These are phyloP conservation scores for Eupeodes corollae DNA, from an alignment of 1,140 invertebrate genomes.

Conservation along the genomic window DNA sequence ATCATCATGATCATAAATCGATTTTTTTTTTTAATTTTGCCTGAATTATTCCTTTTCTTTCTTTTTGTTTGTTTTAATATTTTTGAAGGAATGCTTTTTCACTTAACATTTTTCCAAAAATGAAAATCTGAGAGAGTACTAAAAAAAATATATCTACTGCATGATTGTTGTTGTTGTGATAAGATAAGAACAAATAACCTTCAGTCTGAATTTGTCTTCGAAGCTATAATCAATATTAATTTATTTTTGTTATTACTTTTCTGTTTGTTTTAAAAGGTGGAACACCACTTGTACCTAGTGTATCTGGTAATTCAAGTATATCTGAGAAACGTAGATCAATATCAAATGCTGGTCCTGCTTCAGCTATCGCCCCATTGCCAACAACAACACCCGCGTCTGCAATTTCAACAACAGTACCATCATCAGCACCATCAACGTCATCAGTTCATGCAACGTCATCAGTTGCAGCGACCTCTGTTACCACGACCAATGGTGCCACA, in stretches of 20 bases:
- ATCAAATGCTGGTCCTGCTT: slow-evolving; percentile 3
- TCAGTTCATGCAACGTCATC: background rate
- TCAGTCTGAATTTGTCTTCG: too few species aligned
- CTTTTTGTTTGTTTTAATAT: too few species aligned
- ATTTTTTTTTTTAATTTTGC: too few species aligned
- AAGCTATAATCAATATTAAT: too few species aligned
- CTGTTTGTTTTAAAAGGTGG: slow-evolving; percentile 39
- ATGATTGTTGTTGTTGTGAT: too few species aligned
- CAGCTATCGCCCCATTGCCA: slow-evolving; percentile 11
- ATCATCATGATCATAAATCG: too few species aligned
- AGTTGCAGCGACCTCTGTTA: slow-evolving; percentile 20
- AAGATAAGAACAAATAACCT: too few species aligned
- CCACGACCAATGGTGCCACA: slow-evolving; percentile 44
- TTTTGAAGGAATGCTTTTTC: too few species aligned
- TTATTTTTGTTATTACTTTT: background rate
- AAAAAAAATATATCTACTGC: too few species aligned
- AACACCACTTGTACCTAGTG: slow-evolving; percentile 42
- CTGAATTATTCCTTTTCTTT: too few species aligned
- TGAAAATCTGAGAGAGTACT: too few species aligned
- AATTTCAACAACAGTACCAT: slow-evolving; percentile 11
- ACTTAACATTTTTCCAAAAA: too few species aligned
- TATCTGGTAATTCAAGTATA: slow-evolving; percentile 18
- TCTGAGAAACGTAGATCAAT: slow-evolving; percentile 6
- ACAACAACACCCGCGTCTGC: slow-evolving; percentile 9
- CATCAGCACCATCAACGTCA: slow-evolving; percentile 7